Conservation (phyloP, 2,113 vertebrate genomes). For the Spheniscus mendiculus region DNA sequence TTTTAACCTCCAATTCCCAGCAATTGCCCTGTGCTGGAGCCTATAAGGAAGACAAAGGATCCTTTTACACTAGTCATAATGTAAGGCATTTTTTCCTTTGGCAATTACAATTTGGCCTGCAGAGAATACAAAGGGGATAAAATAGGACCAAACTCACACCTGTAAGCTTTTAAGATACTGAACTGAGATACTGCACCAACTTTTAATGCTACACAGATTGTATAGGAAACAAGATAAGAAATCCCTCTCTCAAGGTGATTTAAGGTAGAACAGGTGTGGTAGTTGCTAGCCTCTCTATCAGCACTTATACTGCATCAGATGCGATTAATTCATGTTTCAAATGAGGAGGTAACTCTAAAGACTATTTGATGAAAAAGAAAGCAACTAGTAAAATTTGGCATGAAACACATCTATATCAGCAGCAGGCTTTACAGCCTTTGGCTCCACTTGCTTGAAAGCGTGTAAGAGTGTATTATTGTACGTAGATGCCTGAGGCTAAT, state of each 20-base stretch:
- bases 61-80: not conserved
- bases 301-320: not conserved
- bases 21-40: not conserved
- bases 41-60: not conserved
- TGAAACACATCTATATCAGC: not conserved
- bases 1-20: not conserved
- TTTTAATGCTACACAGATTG: not conserved
- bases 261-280: not conserved
- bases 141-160: not conserved
- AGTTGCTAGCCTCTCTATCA: not conserved
- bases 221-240: not conserved
- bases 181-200: not conserved
- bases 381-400: not conserved
- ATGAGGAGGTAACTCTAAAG: not conserved
- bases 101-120: not conserved
- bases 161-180: not conserved
- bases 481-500: not conserved
- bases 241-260: not conserved
- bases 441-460: not conserved
- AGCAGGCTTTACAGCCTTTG: not conserved
- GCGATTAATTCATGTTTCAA: conserved; percentile 20
- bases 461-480: not conserved
- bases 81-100: not conserved
- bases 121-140: not conserved
- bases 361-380: not conserved